Base-by-base conservation (phyloP, 2,797 vertebrate species). In the Gambelia wislizenii region DNA sequence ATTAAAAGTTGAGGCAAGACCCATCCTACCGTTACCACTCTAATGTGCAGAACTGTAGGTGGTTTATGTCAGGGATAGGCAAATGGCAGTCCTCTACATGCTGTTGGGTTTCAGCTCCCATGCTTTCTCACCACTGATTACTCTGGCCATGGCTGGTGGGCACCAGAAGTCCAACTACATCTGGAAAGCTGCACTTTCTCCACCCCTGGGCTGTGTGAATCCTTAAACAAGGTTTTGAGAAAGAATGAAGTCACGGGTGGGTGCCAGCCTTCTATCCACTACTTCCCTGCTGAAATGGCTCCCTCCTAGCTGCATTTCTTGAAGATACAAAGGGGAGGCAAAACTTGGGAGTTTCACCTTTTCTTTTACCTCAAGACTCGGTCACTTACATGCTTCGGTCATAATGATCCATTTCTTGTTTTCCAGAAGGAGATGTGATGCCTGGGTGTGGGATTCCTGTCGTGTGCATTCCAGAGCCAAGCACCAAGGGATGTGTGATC, bases 391-490 rank as follows among this genome's bases (percentile, higher is more conserved):
- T 98, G 97, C 96, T 97, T 12, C 98, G 96, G 93, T 99, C 98
- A 47, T 98, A 99, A 88, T 98, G 98, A 39, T 99, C 98, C 75
- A 98, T 97, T 86, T 99, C 98, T 95, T 99, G 98, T 96, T 99
- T 99, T 95, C 98, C 98, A 82, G 99, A 97, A 91, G 98, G 96
- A 94, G 98, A 98, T 96, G 99, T 98, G 90, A 99, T 99, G 90
- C 99, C 98, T 0, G 99, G 98, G 95, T 99, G 99, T 2, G 99
- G 98, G 97, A 99, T 99, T 93, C 99, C 99, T 1, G 99, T 98
- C 1, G 98, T 98, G 94, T 99, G 99, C 97, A 99, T 98, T 89
- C 98, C 97, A 0, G 98, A 98, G 91, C 99, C 97, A 88, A 99
- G 97, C 98, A 99, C 98, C 96, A 99, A 96, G 0, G 99, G 98